Percentiles rank a stretch among this genome's conserved stretches.
phyloP scores from a whole-genome alignment of 2,888 invertebrate species.

The Deilephila elpenor region DNA sequence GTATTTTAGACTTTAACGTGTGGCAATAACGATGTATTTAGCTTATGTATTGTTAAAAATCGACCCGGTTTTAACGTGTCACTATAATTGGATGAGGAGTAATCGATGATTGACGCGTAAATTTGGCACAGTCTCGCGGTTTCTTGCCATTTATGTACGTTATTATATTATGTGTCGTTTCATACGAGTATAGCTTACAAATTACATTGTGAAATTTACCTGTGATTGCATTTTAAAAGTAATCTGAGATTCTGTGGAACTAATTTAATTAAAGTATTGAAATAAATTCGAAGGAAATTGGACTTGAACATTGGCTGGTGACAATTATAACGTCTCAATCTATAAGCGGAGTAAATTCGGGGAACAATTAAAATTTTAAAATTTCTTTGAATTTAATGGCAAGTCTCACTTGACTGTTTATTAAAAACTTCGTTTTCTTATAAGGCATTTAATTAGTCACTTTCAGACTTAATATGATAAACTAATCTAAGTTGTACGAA shows the following conservation, averaged over 20 bases:
- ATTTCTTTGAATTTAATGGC: not conserved
- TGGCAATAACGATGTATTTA: slow-evolving; percentile 47
- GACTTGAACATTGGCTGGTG: not conserved
- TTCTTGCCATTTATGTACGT: slow-evolving; percentile 28
- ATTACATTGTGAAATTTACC: slow-evolving; percentile 27
- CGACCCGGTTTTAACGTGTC: slow-evolving; percentile 65
- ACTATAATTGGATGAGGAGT: slow-evolving; percentile 61
- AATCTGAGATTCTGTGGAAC: slow-evolving; percentile 18
- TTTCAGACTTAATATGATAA: not conserved
- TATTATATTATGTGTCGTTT: slow-evolving; percentile 27
- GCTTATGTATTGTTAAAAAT: slow-evolving; percentile 45
- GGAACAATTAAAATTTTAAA: not conserved
- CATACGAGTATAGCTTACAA: slow-evolving; percentile 30
- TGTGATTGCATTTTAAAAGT: slow-evolving; percentile 14
- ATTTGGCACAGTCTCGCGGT: slow-evolving; percentile 48
- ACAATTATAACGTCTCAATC: slow-evolving; percentile 2
- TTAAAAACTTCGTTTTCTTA: not conserved
- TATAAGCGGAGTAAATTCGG: not conserved
- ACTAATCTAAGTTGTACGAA: not conserved
- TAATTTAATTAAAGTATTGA: slow-evolving; percentile 8
- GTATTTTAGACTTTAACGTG: slow-evolving; percentile 49
- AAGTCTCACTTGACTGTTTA: not conserved
- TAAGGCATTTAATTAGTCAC: not conserved
- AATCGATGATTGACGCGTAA: slow-evolving; percentile 61
- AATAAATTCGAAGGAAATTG: not conserved